Base-by-base conservation (phyloP, 2,113 vertebrate genomes). In the Tragelaphus imberbis region DNA sequence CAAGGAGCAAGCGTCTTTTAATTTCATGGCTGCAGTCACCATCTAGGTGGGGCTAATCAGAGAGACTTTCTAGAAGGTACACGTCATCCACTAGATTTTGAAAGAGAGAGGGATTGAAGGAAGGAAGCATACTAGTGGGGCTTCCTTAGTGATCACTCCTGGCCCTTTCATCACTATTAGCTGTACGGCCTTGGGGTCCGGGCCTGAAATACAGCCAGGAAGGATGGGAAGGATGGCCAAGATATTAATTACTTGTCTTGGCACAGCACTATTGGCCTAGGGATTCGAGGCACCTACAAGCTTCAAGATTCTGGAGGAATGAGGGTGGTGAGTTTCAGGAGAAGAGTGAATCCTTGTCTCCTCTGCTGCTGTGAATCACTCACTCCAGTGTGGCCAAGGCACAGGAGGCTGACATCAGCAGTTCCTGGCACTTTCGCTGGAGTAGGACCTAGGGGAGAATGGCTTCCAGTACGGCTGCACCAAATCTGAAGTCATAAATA, bases 201-300 rank as follows among this genome's bases (percentile, higher is more conserved):
- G 36, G 14, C 44, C 44, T 61, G 77, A 85, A 44, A 58, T 16
- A 47, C 4, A 49, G 36, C 21, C 40, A 68, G 63, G 59, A 75
- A 51, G 12, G 77, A 47, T 28, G 5, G 61, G 49, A 27, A 5
- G 33, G 10, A 44, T 3, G 9, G 11, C 36, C 79, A 88, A n/a
- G 65, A 10, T 40, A 13, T 15, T 7, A 0, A 10, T 23, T 4
- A 0, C 25, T 21, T 17, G 51, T 12, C 59, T 33, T 15, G 8
- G 27, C 25, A 40, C 7, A 47, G 33, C 49, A 80, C 16, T 2
- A 12, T 4, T n/a, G 68, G 36, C 27, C 5, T 63, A 68, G 56
- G 55, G 65, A 55, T 21, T 88, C 15, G 87, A 27, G n/a, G 44
- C 33, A 14, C 15, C n/a, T 44, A 3, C 6, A 19, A 47, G 36